phyloP scores from a whole-genome alignment of 2,797 vertebrate species.

The Chloroceryle inda region DNA sequence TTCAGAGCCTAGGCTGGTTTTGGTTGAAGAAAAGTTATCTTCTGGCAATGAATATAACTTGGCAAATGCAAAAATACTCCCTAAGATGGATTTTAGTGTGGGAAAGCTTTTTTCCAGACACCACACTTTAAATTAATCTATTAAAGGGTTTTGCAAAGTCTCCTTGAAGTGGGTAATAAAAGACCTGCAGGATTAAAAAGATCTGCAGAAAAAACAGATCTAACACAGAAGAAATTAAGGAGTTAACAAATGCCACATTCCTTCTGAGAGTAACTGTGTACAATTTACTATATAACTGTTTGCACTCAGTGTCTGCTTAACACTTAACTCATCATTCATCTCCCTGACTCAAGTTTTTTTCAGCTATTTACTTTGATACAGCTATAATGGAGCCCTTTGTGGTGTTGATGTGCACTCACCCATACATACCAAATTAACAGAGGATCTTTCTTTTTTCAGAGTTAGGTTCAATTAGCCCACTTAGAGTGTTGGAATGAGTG shows the following conservation, averaged over 20 bases:
- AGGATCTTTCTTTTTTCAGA: constrained; percentile 70
- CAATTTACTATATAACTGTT: constrained; percentile 40
- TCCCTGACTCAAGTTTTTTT: constrained; percentile 61
- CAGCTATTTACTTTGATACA: constrained; percentile 81
- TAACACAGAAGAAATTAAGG: neutral
- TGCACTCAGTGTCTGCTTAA: constrained; percentile 52
- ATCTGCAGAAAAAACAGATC: neutral
- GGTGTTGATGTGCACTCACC: constrained; percentile 74
- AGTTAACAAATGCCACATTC: constrained; percentile 58
- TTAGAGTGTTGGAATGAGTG: constrained; percentile 81
- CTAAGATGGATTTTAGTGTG: rapidly evolving
- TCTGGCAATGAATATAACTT: neutral
- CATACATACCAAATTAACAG: constrained; percentile 69
- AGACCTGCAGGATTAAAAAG: neutral
- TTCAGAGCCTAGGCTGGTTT: neutral
- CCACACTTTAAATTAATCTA: neutral
- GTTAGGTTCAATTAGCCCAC: constrained; percentile 80
- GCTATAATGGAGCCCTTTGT: constrained; percentile 83
- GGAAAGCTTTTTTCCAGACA: neutral
- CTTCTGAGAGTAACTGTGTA: constrained; percentile 23
- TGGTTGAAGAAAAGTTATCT: rapidly evolving
- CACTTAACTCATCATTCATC: constrained; percentile 61
- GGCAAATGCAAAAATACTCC: neutral
- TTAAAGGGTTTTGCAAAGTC: neutral
- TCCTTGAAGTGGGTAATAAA: neutral